These are phyloP conservation scores for Hylomyscus alleni DNA, from an alignment of 2,797 vertebrate species.

Conservation along the genomic window DNA sequence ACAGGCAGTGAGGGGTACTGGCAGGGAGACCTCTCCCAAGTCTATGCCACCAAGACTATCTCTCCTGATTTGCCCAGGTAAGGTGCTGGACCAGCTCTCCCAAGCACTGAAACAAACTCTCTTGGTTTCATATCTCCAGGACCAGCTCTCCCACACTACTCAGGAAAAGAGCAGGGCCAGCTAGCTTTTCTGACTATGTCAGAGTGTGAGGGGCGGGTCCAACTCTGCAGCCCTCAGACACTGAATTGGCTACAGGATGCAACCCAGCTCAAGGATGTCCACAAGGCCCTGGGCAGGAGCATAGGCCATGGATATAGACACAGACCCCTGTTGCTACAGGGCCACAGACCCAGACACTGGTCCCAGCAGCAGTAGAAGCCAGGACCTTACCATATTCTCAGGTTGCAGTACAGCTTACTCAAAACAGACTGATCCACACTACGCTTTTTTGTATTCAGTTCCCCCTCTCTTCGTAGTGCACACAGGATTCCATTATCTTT, in stretches of 20 bases:
- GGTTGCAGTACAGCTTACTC: background rate
- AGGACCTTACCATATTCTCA: background rate
- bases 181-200: background rate
- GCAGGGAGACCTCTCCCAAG: no score
- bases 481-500: background rate
- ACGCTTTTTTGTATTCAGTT: background rate
- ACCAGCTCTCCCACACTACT: background rate
- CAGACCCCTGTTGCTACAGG: background rate
- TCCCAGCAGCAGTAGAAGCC: background rate
- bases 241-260: background rate
- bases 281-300: background rate
- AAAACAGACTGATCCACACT: background rate
- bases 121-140: background rate
- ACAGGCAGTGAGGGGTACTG: no score
- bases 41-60: no score
- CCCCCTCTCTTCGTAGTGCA: background rate
- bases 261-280: background rate
- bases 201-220: background rate
- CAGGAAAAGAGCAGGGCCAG: background rate
- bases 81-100: background rate
- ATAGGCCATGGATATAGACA: background rate
- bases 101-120: background rate
- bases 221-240: background rate
- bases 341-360: background rate
- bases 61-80: no score